Evolutionary conservation across 1,140 invertebrate species (phyloP).

Genomic region (Telenomus remus): DNA sequence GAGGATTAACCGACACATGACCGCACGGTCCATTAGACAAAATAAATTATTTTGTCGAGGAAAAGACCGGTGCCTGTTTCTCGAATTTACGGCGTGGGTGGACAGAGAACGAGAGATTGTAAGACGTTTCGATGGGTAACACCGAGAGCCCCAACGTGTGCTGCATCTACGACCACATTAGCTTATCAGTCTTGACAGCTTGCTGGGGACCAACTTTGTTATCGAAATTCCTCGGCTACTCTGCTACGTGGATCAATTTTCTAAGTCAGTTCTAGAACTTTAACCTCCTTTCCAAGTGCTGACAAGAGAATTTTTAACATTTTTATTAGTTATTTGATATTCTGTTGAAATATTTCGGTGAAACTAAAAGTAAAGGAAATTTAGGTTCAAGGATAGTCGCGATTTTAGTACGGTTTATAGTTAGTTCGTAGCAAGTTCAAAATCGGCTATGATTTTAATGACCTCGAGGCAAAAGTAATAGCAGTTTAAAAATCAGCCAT

Average conservation of each 20-base stretch:
- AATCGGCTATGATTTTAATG: too few relatives aligned
- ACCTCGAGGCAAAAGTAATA: too few relatives aligned
- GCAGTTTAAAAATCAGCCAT: too few relatives aligned
- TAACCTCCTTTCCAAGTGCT: too few relatives aligned
- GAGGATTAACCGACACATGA: slow-evolving; percentile 47
- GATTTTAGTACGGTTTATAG: too few relatives aligned
- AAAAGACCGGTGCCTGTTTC: slow-evolving; percentile 8
- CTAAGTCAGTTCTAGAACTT: too few relatives aligned
- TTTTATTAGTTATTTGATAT: too few relatives aligned
- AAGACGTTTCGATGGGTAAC: slow-evolving; percentile 7
- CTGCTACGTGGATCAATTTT: slow-evolving; percentile 18
- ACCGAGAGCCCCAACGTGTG: background rate
- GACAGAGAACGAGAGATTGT: slow-evolving; percentile 8
- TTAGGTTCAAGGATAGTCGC: too few relatives aligned
- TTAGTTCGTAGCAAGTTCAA: too few relatives aligned
- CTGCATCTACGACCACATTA: slow-evolving; percentile 12
- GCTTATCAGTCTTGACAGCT: slow-evolving; percentile 32
- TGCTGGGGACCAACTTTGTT: background rate
- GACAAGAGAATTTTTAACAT: too few relatives aligned
- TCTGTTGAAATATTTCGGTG: too few relatives aligned
- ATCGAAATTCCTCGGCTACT: background rate
- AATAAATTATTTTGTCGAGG: slow-evolving; percentile 40
- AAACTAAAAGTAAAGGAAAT: too few relatives aligned
- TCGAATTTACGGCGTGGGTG: slow-evolving; percentile 26
- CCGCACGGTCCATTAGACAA: slow-evolving; percentile 44